A percentile compares a stretch with the other conserved stretches of the same genome.
Evolutionary conservation across 2,797 vertebrate genomes (phyloP).

Genomic region (Heterohyrax brucei): DNA sequence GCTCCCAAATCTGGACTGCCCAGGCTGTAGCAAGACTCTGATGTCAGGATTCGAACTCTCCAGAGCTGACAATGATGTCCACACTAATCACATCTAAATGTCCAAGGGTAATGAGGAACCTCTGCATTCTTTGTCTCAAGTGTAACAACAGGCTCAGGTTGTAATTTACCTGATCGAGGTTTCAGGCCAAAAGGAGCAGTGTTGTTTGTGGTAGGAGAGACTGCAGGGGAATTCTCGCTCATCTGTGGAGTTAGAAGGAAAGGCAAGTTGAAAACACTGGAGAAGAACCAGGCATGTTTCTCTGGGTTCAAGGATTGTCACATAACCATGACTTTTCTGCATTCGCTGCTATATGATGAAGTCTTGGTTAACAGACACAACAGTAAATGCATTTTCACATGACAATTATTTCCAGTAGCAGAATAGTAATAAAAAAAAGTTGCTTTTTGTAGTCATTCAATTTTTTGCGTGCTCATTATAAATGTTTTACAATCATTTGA

Average conservation of each 20-base stretch:
- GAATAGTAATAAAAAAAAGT: neutral
- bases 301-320: neutral
- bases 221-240: slow-evolving; percentile 90
- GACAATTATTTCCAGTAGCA: neutral
- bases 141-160: neutral
- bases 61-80: neutral
- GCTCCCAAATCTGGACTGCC: neutral
- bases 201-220: slow-evolving; percentile 90
- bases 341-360: neutral
- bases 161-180: slow-evolving; percentile 95
- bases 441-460: neutral
- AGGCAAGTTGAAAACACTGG: slow-evolving; percentile 28
- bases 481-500: neutral
- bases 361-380: neutral
- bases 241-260: slow-evolving; percentile 89
- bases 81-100: neutral
- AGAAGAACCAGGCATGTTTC: neutral
- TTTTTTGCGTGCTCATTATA: neutral
- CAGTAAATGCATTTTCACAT: neutral
- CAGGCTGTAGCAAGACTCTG: neutral
- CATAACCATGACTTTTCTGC: neutral
- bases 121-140: neutral
- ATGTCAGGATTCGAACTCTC: neutral
- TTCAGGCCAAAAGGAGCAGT: slow-evolving; percentile 95
- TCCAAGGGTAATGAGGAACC: slow-evolving; percentile 17